These are phyloP conservation scores for Pogona vitticeps DNA, from an alignment of 2,113 vertebrate genomes.

Conservation along the genomic window DNA sequence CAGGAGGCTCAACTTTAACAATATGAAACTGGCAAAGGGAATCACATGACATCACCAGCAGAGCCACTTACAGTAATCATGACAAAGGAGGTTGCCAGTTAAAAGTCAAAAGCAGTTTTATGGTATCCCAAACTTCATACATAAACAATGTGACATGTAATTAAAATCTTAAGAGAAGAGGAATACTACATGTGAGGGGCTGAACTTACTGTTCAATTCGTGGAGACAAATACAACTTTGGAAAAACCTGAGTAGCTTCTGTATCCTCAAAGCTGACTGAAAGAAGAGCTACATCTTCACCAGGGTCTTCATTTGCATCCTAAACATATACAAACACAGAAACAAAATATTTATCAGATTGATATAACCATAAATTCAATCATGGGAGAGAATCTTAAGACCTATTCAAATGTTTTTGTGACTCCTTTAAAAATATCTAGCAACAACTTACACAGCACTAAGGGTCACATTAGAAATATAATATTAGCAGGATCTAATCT, in stretches of 20 bases:
- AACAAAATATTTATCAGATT: neutral
- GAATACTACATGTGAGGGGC: constrained; percentile 2
- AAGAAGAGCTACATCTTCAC: constrained; percentile 94
- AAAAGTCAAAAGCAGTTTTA: constrained; percentile 27
- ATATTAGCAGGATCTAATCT: constrained; percentile 22
- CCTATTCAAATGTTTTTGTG: neutral
- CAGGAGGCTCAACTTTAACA: neutral
- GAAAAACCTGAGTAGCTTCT: constrained; percentile 97
- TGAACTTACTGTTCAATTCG: constrained; percentile 97
- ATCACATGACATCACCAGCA: neutral
- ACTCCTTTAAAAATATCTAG: neutral
- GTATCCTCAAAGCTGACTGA: constrained; percentile 97
- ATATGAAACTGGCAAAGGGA: neutral
- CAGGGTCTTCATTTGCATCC: constrained; percentile 95
- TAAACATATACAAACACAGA: constrained; percentile 66
- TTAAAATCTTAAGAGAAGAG: neutral
- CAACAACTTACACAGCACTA: neutral
- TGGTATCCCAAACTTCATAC: constrained; percentile 12
- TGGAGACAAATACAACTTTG: constrained; percentile 94
- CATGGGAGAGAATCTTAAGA: neutral
- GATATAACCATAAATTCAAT: neutral
- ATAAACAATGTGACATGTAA: neutral
- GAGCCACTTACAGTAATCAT: neutral
- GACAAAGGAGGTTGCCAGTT: neutral
- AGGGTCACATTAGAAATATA: constrained; percentile 1